Conservation (phyloP, 1,140 invertebrate species). For the Drosophila elegans region DNA sequence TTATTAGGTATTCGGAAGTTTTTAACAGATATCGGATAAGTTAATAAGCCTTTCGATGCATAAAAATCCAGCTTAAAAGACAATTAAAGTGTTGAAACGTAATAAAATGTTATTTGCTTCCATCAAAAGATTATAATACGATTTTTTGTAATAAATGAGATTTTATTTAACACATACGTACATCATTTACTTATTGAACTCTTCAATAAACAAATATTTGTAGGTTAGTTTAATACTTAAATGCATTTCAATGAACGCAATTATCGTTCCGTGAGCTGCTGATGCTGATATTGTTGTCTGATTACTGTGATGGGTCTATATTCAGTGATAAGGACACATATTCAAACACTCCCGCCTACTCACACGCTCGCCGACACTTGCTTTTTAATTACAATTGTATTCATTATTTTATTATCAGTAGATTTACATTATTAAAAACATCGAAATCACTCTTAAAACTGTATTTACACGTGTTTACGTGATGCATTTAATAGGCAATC, state of each 20-base stretch:
- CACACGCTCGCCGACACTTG: conserved; percentile 34
- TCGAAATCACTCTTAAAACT: conserved; percentile 52
- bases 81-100: too few relatives aligned
- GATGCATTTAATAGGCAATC: conserved; percentile 59
- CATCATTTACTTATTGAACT: conserved; percentile 50
- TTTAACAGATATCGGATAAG: not conserved
- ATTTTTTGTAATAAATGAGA: conserved; percentile 52
- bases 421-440: conserved; percentile 69
- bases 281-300: conserved; percentile 23
- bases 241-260: conserved; percentile 57
- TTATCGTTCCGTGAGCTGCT: conserved; percentile 36
- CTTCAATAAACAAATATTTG: conserved; percentile 48
- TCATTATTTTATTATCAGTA: conserved; percentile 64
- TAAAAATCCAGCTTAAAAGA: too few relatives aligned
- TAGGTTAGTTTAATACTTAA: conserved; percentile 67
- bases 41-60: too few relatives aligned
- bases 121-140: not conserved
- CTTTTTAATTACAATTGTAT: conserved; percentile 38
- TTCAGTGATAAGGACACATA: conserved; percentile 30
- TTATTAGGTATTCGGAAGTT: not conserved
- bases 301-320: conserved; percentile 25
- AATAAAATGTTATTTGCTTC: too few relatives aligned
- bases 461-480: conserved; percentile 72
- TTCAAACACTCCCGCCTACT: conserved; percentile 17
- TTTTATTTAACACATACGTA: conserved; percentile 60